Conservation (phyloP, 2,113 vertebrate species). For the Pachycephala philippinensis region DNA sequence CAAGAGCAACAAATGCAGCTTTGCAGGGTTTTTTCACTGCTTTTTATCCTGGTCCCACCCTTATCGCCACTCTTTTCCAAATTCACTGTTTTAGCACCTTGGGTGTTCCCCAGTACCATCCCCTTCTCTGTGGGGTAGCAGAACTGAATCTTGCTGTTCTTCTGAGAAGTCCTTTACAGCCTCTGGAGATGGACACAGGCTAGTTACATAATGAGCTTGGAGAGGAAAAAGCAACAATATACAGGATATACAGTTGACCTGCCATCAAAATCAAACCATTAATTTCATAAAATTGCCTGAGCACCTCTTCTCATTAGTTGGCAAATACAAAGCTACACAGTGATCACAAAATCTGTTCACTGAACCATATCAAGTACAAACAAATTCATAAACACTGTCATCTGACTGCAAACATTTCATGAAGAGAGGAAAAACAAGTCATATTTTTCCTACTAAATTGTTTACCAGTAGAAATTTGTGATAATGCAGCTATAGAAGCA, state of each 20-base stretch:
- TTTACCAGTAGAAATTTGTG: neutral
- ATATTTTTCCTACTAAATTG: neutral
- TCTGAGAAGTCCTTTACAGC: neutral
- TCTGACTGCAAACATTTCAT: conserved; percentile 1
- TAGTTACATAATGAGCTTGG: neutral
- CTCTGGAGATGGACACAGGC: neutral
- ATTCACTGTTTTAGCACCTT: neutral
- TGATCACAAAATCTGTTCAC: conserved; percentile 19
- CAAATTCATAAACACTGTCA: conserved; percentile 1
- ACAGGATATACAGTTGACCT: neutral
- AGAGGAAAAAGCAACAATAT: neutral
- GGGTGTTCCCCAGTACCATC: neutral
- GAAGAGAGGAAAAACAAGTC: neutral
- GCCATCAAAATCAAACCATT: neutral
- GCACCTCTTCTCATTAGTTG: conserved; percentile 16
- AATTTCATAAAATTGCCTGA: conserved; percentile 3
- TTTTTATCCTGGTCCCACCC: neutral
- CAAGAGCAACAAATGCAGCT: neutral
- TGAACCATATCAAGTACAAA: neutral
- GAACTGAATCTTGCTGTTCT: neutral
- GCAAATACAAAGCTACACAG: neutral
- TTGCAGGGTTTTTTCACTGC: neutral
- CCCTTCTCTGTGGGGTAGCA: neutral
- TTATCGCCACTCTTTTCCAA: neutral
- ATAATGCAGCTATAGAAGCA: neutral